Evolutionary conservation across 2,888 invertebrate genomes (phyloP).

Genomic region (Amphiduros pacificus): DNA sequence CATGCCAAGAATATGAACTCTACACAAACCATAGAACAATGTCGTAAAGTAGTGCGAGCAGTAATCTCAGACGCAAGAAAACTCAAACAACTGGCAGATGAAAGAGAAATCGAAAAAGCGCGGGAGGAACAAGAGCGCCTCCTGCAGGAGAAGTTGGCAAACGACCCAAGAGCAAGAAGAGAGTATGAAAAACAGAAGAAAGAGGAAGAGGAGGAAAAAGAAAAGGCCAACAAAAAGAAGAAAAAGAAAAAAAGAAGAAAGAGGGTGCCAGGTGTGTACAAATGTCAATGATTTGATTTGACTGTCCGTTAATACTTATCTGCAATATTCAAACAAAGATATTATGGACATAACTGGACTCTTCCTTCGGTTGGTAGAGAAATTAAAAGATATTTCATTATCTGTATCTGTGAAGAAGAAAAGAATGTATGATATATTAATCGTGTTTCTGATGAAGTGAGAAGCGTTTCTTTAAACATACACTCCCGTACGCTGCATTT

Average conservation of each 20-base stretch:
- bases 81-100: conserved; percentile 23
- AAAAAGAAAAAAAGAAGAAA: conserved; percentile 14
- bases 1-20: conserved; percentile 30
- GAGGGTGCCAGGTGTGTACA: conserved; percentile 14
- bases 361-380: too few relatives aligned
- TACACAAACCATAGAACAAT: conserved; percentile 22
- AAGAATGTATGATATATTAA: too few relatives aligned
- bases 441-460: too few relatives aligned
- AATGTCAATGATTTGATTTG: too few relatives aligned
- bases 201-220: neutral
- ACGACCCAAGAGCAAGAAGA: conserved; percentile 1
- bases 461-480: too few relatives aligned
- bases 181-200: conserved; percentile 4
- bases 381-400: too few relatives aligned
- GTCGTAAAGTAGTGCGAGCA: conserved; percentile 24
- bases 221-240: conserved; percentile 7
- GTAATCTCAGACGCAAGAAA: conserved; percentile 28
- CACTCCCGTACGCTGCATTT: too few relatives aligned
- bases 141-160: neutral
- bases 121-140: conserved; percentile 7
- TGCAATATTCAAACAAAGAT: too few relatives aligned
- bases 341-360: too few relatives aligned
- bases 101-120: conserved; percentile 4
- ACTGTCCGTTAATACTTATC: too few relatives aligned
- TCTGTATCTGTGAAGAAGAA: too few relatives aligned